A percentile compares a stretch with the other conserved stretches of the same genome.
Conservation (phyloP, 2,113 vertebrate genomes). For the Calyptommatus sinebrachiatus region DNA sequence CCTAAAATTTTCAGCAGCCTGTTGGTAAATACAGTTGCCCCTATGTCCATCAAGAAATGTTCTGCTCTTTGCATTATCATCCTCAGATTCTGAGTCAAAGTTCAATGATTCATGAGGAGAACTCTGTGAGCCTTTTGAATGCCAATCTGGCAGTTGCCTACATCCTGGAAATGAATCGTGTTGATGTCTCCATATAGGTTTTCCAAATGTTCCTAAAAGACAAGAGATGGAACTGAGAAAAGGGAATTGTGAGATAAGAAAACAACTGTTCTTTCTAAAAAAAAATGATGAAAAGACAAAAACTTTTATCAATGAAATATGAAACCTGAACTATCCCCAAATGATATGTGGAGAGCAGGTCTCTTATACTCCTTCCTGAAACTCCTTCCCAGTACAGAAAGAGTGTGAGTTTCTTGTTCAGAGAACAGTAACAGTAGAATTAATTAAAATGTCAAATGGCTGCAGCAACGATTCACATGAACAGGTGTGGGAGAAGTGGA, state of each 20-base stretch:
- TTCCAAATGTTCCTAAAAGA: constrained; percentile 90
- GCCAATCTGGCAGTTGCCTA: constrained; percentile 55
- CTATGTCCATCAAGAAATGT: constrained; percentile 68
- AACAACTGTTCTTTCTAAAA: constrained; percentile 12
- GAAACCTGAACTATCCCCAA: too few species aligned
- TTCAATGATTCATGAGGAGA: constrained; percentile 73
- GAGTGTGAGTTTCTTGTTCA: too few species aligned
- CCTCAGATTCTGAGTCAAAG: constrained; percentile 71
- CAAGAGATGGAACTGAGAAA: background rate
- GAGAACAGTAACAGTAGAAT: background rate
- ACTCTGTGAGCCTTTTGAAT: constrained; percentile 63
- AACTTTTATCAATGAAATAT: background rate
- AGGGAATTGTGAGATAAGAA: background rate
- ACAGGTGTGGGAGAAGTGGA: too few species aligned
- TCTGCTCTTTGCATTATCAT: constrained; percentile 56
- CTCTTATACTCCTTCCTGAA: too few species aligned
- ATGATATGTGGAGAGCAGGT: too few species aligned
- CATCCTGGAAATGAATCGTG: constrained; percentile 71
- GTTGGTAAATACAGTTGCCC: constrained; percentile 67
- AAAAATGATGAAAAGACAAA: background rate
- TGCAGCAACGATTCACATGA: too few species aligned
- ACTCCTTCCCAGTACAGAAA: too few species aligned
- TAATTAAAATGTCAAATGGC: background rate
- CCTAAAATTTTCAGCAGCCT: constrained; percentile 75
- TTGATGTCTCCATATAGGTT: constrained; percentile 83